Conservation (phyloP, 2,888 invertebrate genomes). For the Nemoura dubitans region DNA sequence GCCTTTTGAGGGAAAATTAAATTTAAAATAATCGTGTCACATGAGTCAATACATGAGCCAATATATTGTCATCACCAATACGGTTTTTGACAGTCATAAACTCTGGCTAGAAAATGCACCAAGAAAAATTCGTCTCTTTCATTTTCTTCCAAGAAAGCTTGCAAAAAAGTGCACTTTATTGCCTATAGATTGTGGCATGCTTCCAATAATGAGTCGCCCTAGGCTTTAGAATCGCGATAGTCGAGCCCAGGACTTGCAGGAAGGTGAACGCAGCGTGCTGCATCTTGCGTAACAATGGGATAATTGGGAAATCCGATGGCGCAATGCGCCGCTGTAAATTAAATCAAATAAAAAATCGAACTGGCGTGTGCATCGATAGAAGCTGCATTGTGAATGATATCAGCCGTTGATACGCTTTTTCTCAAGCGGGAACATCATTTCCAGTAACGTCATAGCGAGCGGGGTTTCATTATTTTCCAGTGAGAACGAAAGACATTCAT, state of each 20-base stretch:
- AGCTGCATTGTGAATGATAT: neutral
- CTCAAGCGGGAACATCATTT: no score
- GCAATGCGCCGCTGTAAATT: neutral
- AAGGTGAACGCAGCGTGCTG: slow-evolving; percentile 15
- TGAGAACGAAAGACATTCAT: no score
- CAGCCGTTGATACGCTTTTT: neutral
- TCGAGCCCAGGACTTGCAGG: neutral
- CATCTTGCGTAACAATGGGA: slow-evolving; percentile 25
- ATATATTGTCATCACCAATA: no score
- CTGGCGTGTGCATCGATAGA: neutral
- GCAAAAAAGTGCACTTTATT: neutral
- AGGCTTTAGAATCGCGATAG: neutral
- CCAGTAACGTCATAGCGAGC: no score
- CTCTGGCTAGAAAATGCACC: neutral
- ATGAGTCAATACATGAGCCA: no score
- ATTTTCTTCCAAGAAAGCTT: neutral
- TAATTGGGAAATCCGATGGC: slow-evolving; percentile 28
- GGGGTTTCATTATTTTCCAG: no score
- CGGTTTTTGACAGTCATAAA: no score
- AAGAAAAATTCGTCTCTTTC: neutral
- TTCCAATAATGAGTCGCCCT: slow-evolving; percentile 12
- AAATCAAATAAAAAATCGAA: neutral
- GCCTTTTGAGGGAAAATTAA: no score
- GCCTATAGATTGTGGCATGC: neutral
- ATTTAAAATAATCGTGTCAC: no score